Base-by-base conservation (phyloP, 2,888 invertebrate genomes). In the Ceratothoa steindachneri region DNA sequence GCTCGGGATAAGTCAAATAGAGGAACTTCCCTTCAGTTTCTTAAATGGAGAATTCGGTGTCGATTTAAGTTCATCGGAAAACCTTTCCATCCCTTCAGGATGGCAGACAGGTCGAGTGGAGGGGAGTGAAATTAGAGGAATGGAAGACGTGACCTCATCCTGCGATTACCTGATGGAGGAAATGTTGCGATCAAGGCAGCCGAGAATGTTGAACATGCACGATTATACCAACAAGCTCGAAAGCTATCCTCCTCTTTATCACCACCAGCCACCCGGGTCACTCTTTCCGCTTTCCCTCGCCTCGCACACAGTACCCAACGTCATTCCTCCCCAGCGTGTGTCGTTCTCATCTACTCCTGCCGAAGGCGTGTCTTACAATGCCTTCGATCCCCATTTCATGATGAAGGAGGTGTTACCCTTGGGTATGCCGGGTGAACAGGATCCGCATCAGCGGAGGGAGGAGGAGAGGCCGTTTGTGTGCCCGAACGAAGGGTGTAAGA, bases 401-500 rank as follows among this genome's bases (percentile, higher is more conserved):
- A 53, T 71, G 71, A 51, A 71, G 22, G 71, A 55, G 28, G 41
- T 65, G 30, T 31, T 68, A 28, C 64, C 55, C 15, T 30, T n/a
- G 28, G 60, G 55, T 12, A 52, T 66, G 60, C 75, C 74, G 31
- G 60, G 75, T 7, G 66, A 69, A 5, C 67, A 75, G 19, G 74
- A 78, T 30, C n/a, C n/a, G n/a, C n/a, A n/a, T n/a, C 29, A 41
- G 30, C 55, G 64, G 2, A 69, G 77, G 2, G 74, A 77, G 15
- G 80, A 80, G 1, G 82, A 84, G 88, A 82, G 88, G 88, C 82
- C 93, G 88, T 85, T 88, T 88, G 80, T 92, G 89, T 84, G 84
- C 84, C 89, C 90, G 0, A 90, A 90, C 80, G 87, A 87, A 2
- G 88, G 88, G 68, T 93, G 93, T 82, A 88, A 88, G 24, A 92